Base-by-base conservation (phyloP, 1,140 invertebrate species). In the Ladona fulva region DNA sequence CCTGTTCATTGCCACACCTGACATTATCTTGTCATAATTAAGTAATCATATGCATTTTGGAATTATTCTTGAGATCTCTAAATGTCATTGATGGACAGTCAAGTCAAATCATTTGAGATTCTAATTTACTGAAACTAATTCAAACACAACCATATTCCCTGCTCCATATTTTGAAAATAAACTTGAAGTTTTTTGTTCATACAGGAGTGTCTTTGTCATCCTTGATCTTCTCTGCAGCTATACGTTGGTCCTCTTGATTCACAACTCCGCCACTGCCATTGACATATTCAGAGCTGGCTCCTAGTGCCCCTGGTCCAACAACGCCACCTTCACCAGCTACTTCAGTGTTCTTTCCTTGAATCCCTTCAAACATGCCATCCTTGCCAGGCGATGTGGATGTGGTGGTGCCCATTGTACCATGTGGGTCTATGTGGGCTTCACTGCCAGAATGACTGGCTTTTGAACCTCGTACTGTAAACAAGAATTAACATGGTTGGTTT, bases 401-500 rank as follows among this genome's bases (percentile, higher is more conserved):
- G 52, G 52, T 66, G 16, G 52, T 22, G n/a, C 52, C 52, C 52
- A 66, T 19, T 66, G 52, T 22, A 66, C 52, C 52, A 66, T 66
- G 14, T 22, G 52, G 52, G n/a, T 66, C 52, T 66, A 66, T 66
- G 52, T 66, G 52, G 16, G 52, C 52, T 22, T 66, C 16, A 66
- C 52, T 66, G n/a, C 52, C 52, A 66, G 52, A 66, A 16, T 66
- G 52, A 66, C 52, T 66, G 52, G 52, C 52, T 66, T 66, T 66
- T 22, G 52, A 66, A 1, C 29, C 29, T 66, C 52, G 14, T 16
- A 22, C 52, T 66, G 52, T 22, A 66, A 66, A 66, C 52, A 66
- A 66, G 52, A 66, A 66, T 66, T 66, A 66, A 66, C 52, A 66
- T 66, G 52, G 52, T 66, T 66, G 52, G 52, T 66, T 66, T 66